Base-by-base conservation (phyloP, 2,113 vertebrate species). In the Actenoides hombroni region DNA sequence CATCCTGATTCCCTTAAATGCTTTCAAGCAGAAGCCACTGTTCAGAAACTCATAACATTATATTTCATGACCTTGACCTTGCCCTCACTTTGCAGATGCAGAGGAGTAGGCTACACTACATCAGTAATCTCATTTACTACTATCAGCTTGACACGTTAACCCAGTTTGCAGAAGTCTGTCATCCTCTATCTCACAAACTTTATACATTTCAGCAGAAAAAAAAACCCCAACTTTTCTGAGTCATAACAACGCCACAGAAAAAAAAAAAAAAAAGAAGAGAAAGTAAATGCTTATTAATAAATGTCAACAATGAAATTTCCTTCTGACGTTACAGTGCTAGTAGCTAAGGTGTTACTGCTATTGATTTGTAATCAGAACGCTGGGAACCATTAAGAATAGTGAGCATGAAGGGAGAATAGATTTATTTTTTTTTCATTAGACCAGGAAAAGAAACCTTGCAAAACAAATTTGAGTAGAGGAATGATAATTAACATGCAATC, bases 41-140 rank as follows among this genome's bases (percentile, higher is more conserved):
- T 24, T 93, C 90, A 92, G 69, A 88, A 88, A 88, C 65, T 92
- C 10, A 0, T 40, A 88, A 88, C 46, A 44, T 44, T 48, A 64
- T 69, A 78, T 90, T 95, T 92, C 60, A 84, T 68, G 61, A 33
- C 64, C 64, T 48, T 59, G 20, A 71, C 59, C 81, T 69, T 90
- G 71, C 79, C 44, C 14, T 86, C 92, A 74, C 64, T 88, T 95
- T 60, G 68, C 85, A 95, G 85, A 90, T 77, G 44, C 40, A 92
- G 71, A 93, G 33, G 29, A 81, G 61, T 44, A 77, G 59, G 73
- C 48, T 78, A 35, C 64, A 68, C 69, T 40, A 82, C 69, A 92
- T 15, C 48, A 86, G 35, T 49, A 93, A 96, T 76, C 88, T 81
- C 86, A 92, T 90, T 95, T 83, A 68, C 54, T 88, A 39, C 24